Evolutionary conservation across 2,113 vertebrate species (phyloP).

Genomic region (Elachura formosa): DNA sequence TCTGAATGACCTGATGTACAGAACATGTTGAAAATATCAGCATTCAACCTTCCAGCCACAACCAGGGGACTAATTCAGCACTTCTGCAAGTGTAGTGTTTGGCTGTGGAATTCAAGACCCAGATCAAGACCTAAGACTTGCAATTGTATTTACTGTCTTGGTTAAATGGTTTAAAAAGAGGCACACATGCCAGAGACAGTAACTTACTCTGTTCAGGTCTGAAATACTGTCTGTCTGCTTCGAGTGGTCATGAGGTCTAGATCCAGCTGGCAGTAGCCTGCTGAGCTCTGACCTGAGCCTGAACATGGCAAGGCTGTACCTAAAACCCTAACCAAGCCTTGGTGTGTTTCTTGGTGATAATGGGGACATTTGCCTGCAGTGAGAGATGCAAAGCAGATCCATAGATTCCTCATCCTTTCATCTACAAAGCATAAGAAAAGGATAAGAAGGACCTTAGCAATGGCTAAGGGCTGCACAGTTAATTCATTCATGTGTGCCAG

Average conservation of each 20-base stretch:
- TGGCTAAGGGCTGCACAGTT: not conserved
- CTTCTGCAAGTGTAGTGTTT: not conserved
- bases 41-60: not conserved
- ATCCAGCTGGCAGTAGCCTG: not conserved
- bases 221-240: not conserved
- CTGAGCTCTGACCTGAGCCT: not conserved
- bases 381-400: not conserved
- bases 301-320: not conserved
- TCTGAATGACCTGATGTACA: not conserved
- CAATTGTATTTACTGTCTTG: not conserved
- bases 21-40: not conserved
- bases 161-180: not conserved
- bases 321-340: not conserved
- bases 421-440: not conserved
- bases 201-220: not conserved
- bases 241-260: not conserved
- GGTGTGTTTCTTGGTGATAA: slow-evolving; percentile 12
- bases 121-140: not conserved
- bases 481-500: not conserved
- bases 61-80: not conserved
- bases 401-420: not conserved
- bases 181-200: not conserved
- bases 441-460: not conserved
- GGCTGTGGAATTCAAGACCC: not conserved
- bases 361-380: not conserved